Base-by-base conservation (phyloP, 2,888 invertebrate species). In the Melanchra persicariae region DNA sequence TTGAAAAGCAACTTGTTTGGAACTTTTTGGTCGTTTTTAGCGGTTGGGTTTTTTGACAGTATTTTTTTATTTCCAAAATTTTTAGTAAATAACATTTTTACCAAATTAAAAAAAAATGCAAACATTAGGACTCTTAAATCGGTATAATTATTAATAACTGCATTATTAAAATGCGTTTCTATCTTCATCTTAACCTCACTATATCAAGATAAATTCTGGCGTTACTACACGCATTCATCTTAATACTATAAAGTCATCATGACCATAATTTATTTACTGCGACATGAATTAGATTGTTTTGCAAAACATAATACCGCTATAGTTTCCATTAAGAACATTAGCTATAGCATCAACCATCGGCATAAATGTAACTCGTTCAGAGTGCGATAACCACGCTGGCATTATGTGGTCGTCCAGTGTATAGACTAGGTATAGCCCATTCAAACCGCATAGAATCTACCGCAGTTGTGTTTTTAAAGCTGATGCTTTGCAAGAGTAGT, bases 371-470 rank as follows among this genome's bases (percentile, higher is more conserved):
- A 17, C 30, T 59, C n/a, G 54, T 59, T 62, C 15, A 57, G 24
- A 73, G 12, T 52, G 34, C 37, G 19, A 45, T 30, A 55, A 34
- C 49, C 37, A 8, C 55, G 40, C 26, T 30, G 52, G 37, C 17
- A 61, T 64, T 80, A 47, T 80, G 69, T 64, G 75, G 66, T 51
- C 52, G 2, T 9, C 26, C n/a, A 40, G 12, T 47, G 34, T 26
- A 26, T 40, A 24, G 51, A 52, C 15, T 37, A 17, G 9, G 6
- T 30, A 19, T 0, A 19, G 40, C 43, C 43, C 5, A 70, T 70
- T 66, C 22, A 66, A 52, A 66, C 51, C 57, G 22, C 22, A 63
- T 24, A 12, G 47, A 62, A 57, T 37, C 26, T 37, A 26, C 40
- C 30, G 24, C 43, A 30, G 37, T 49, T n/a, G 8, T 22, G 12